Percentiles rank a stretch among this genome's conserved stretches.
Evolutionary conservation across 2,797 vertebrate species (phyloP).

Genomic region (Ispidina picta): DNA sequence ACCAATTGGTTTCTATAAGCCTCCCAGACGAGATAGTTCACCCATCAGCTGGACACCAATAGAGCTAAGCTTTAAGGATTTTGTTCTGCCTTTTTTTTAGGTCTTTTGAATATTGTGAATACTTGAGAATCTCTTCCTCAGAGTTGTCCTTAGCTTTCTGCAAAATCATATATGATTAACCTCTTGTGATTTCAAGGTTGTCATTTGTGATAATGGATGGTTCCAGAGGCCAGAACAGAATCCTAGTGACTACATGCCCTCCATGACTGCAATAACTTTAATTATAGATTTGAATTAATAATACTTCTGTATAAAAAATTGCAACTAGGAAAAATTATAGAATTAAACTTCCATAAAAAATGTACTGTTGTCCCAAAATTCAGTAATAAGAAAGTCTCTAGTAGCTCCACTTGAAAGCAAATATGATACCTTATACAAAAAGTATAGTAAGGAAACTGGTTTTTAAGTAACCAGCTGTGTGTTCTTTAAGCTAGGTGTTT

Average conservation of each 20-base stretch:
- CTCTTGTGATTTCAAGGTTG: background rate
- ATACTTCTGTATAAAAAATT: background rate
- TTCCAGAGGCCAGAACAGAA: background rate
- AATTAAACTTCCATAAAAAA: background rate
- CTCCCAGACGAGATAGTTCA: background rate
- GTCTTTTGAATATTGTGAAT: background rate
- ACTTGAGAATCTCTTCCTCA: background rate
- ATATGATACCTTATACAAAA: background rate
- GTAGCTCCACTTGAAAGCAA: background rate
- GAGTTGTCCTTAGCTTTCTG: background rate
- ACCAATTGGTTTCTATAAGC: background rate
- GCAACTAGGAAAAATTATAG: background rate
- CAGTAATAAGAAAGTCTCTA: background rate
- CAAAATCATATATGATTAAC: background rate
- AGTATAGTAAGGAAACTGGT: background rate
- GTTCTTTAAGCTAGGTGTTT: background rate
- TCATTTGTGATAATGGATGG: background rate
- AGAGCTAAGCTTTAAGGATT: background rate
- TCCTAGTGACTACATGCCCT: accelerated
- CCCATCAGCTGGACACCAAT: background rate
- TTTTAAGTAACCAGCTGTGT: background rate
- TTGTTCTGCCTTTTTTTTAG: background rate
- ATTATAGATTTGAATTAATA: background rate
- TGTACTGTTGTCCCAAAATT: background rate
- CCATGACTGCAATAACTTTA: background rate